phyloP scores from a whole-genome alignment of 1,140 invertebrate genomes.

The Hormaphis cornu region DNA sequence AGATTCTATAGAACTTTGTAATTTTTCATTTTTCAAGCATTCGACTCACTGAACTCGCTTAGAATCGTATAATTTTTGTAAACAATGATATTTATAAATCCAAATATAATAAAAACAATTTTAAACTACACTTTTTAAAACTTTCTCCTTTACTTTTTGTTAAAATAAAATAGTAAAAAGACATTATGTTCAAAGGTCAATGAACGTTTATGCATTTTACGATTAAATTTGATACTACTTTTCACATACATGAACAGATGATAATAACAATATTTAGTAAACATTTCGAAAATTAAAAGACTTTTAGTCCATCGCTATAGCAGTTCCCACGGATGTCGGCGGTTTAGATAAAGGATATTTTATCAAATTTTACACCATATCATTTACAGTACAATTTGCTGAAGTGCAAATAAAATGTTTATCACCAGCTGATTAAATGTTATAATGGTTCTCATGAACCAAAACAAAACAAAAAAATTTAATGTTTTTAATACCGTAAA shows the following conservation, averaged over 20 bases:
- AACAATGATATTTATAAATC: no score
- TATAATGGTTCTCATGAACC: conserved; percentile 1
- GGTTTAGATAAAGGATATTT: conserved; percentile 1
- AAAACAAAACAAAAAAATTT: neutral
- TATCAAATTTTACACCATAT: neutral
- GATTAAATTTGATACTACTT: neutral
- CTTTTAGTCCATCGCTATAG: neutral
- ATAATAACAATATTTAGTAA: neutral
- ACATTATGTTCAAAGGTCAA: neutral
- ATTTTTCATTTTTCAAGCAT: no score
- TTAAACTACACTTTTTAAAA: no score
- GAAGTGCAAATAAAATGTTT: neutral
- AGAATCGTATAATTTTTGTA: no score
- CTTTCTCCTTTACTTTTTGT: no score
- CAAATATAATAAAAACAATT: no score
- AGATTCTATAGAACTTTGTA: no score
- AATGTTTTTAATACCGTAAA: no score
- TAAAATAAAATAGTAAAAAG: neutral
- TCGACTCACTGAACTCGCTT: no score
- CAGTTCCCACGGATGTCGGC: conserved; percentile 24
- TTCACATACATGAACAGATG: neutral
- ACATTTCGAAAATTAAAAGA: neutral
- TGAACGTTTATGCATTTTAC: neutral
- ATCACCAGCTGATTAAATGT: conserved; percentile 3
- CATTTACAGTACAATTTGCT: neutral